Evolutionary conservation across 2,113 vertebrate species (phyloP).

Genomic region (Chaenogobius annularis): DNA sequence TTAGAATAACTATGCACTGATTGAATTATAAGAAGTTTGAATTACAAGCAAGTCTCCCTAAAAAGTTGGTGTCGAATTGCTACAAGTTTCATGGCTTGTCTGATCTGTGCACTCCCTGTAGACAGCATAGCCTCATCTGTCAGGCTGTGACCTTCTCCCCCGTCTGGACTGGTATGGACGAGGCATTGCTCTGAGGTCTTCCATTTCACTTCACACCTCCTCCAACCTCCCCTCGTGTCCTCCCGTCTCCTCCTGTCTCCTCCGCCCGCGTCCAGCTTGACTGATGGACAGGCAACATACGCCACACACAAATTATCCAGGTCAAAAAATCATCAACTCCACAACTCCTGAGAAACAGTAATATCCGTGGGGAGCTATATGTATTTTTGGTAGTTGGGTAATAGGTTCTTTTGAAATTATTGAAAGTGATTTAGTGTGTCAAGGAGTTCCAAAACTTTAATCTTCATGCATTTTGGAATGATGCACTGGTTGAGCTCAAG

Average conservation of each 20-base stretch:
- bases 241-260: not conserved
- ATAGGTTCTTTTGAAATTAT: not conserved
- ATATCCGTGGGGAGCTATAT: not conserved
- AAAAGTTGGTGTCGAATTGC: not conserved
- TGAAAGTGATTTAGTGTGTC: not conserved
- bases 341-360: not conserved
- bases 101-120: constrained; percentile 18
- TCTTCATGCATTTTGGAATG: not conserved
- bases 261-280: constrained; percentile 2
- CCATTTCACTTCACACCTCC: constrained; percentile 22
- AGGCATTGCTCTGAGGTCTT: constrained; percentile 24
- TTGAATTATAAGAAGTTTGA: not conserved
- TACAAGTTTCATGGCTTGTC: not conserved
- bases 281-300: constrained; percentile 17
- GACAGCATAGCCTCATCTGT: constrained; percentile 39
- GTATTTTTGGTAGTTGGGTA: not conserved
- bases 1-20: not conserved
- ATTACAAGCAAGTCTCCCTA: not conserved
- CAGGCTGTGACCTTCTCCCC: constrained; percentile 45
- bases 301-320: constrained; percentile 15
- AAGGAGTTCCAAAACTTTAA: not conserved
- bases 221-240: not conserved
- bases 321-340: not conserved
- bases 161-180: constrained; percentile 23
- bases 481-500: not conserved